Conservation (phyloP, 2,888 invertebrate genomes). For the Apomyelois bistriatella region DNA sequence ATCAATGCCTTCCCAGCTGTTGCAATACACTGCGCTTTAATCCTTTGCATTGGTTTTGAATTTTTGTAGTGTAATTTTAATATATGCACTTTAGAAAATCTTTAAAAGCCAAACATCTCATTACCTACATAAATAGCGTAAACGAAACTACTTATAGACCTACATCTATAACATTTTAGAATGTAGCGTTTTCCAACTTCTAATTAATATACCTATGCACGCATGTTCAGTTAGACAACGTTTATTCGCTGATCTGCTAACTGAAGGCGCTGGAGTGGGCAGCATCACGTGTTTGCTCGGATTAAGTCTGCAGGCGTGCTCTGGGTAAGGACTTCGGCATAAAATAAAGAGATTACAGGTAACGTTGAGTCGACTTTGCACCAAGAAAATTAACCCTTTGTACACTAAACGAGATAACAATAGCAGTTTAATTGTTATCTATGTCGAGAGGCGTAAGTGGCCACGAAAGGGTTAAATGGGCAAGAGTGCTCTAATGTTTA, state of each 20-base stretch:
- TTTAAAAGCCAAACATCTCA: too few relatives aligned
- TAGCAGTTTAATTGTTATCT: too few relatives aligned
- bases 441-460: too few relatives aligned
- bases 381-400: too few relatives aligned
- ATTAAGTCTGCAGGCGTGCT: slow-evolving; percentile 18
- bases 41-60: background rate
- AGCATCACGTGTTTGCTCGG: slow-evolving; percentile 20
- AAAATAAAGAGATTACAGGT: background rate
- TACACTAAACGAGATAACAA: too few relatives aligned
- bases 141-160: too few relatives aligned
- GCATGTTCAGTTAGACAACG: slow-evolving; percentile 9
- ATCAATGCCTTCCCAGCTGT: background rate
- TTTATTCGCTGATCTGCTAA: slow-evolving; percentile 11
- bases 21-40: background rate
- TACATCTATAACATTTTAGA: background rate
- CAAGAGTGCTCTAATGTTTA: too few relatives aligned
- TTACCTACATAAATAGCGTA: too few relatives aligned
- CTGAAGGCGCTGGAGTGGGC: slow-evolving; percentile 1
- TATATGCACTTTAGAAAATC: too few relatives aligned
- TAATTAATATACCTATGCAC: background rate
- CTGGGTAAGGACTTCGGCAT: slow-evolving; percentile 12
- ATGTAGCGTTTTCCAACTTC: background rate
- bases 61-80: too few relatives aligned
- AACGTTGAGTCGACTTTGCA: background rate
- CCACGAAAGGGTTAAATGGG: too few relatives aligned